phyloP scores from a whole-genome alignment of 2,888 invertebrate genomes.

The Sepiola atlantica region DNA sequence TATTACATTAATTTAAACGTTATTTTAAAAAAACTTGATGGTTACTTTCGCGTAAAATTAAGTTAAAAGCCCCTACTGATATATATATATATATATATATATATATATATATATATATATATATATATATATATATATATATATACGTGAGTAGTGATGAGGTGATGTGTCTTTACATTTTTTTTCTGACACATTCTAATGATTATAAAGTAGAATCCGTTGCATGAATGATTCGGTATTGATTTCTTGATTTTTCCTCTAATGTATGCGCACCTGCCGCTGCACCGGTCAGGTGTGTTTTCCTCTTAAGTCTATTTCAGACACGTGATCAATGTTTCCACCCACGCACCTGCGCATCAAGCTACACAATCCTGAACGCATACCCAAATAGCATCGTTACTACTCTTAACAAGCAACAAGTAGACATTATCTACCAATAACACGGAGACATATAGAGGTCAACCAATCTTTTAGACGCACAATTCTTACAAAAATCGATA shows the following conservation, averaged over 20 bases:
- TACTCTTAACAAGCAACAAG: too few species aligned
- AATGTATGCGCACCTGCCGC: not conserved
- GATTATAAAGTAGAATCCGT: not conserved
- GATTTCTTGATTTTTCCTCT: not conserved
- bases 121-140: too few species aligned
- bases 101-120: too few species aligned
- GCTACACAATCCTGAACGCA: not conserved
- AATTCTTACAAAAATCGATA: too few species aligned
- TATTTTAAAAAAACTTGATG: too few species aligned
- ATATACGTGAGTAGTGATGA: not conserved
- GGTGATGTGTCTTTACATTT: not conserved
- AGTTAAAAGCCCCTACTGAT: too few species aligned
- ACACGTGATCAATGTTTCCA: not conserved
- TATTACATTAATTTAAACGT: too few species aligned
- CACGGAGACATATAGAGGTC: too few species aligned
- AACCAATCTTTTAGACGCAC: too few species aligned
- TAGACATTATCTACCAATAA: too few species aligned
- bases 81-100: too few species aligned
- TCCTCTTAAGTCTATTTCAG: not conserved
- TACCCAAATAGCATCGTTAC: not conserved
- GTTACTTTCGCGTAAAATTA: too few species aligned
- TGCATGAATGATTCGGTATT: not conserved
- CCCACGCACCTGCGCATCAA: not conserved
- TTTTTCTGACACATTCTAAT: not conserved
- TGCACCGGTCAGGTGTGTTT: not conserved